A percentile compares a stretch with the other conserved stretches of the same genome.
Evolutionary conservation across 1,140 invertebrate species (phyloP).

Genomic region (Bombus sylvicola): DNA sequence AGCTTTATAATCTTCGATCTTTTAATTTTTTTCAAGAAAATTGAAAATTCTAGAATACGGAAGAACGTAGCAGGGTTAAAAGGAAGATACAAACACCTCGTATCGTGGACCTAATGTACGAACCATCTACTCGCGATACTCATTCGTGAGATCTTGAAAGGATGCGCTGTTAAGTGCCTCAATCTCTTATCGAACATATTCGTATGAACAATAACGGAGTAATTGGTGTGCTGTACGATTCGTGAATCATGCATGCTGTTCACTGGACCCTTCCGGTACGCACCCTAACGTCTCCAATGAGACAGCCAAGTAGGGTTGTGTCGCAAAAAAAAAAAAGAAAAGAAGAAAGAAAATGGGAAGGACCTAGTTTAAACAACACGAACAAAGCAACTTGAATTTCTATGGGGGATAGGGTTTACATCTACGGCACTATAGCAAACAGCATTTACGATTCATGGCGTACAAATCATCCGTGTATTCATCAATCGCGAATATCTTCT

Average conservation of each 20-base stretch:
- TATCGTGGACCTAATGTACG: conserved; percentile 12
- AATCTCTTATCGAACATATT: conserved; percentile 17
- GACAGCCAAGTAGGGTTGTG: background rate
- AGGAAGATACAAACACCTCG: background rate
- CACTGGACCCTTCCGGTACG: background rate
- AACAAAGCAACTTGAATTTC: background rate
- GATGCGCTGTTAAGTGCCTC: conserved; percentile 23
- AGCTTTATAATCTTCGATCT: too few species aligned
- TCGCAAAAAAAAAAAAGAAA: background rate
- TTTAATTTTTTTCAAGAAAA: too few species aligned
- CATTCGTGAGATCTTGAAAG: conserved; percentile 1
- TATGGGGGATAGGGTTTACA: background rate
- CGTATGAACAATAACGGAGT: conserved; percentile 1
- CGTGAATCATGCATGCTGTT: conserved; percentile 27
- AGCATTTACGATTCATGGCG: conserved; percentile 15
- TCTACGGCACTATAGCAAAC: background rate
- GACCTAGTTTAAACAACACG: background rate
- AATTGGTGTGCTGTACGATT: conserved; percentile 14
- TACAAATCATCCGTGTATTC: background rate
- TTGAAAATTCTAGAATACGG: too few species aligned
- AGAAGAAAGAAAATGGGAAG: background rate
- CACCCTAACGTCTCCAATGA: too few species aligned
- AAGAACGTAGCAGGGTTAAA: too few species aligned
- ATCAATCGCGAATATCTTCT: background rate
- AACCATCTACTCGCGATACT: background rate